A percentile compares a stretch with the other conserved stretches of the same genome.
Evolutionary conservation across 1,140 invertebrate genomes (phyloP).

Genomic region (Onthophagus taurus): DNA sequence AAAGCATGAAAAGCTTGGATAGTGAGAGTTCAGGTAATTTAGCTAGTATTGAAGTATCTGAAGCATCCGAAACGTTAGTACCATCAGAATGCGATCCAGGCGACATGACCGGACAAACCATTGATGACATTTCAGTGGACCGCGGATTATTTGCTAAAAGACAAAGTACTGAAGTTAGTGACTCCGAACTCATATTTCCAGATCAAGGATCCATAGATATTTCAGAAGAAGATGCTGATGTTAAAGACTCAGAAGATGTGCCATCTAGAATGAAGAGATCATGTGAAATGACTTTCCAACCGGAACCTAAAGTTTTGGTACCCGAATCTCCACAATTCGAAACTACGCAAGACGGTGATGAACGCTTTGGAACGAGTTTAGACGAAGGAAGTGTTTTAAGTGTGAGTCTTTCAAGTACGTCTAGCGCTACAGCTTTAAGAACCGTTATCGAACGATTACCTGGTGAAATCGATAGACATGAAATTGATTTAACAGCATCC

Average conservation of each 20-base stretch:
- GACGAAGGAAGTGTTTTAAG: constrained; percentile 48
- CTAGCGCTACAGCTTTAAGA: constrained; percentile 39
- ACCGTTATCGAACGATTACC: constrained; percentile 45
- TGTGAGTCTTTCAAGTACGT: constrained; percentile 47
- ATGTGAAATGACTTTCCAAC: constrained; percentile 82
- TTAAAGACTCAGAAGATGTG: constrained; percentile 27
- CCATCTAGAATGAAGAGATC: constrained; percentile 66
- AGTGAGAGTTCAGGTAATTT: constrained; percentile 81
- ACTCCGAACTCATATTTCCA: constrained; percentile 22
- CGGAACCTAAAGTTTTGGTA: constrained; percentile 45
- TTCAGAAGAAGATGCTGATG: constrained; percentile 42
- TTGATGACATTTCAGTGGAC: constrained; percentile 17
- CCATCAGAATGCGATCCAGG: constrained; percentile 57
- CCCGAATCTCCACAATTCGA: constrained; percentile 30
- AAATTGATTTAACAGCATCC: constrained; percentile 38
- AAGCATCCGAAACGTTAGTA: constrained; percentile 81
- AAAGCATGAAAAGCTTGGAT: constrained; percentile 81
- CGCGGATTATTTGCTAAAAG: constrained; percentile 8
- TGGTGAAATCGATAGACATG: constrained; percentile 35
- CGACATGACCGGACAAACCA: constrained; percentile 10
- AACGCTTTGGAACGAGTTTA: constrained; percentile 45
- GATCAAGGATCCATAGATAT: constrained; percentile 35
- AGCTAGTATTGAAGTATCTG: constrained; percentile 79
- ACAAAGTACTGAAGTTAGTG: constrained; percentile 26
- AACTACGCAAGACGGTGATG: constrained; percentile 26